Base-by-base conservation (phyloP, 2,113 vertebrate genomes). In the Parotia lawesii region DNA sequence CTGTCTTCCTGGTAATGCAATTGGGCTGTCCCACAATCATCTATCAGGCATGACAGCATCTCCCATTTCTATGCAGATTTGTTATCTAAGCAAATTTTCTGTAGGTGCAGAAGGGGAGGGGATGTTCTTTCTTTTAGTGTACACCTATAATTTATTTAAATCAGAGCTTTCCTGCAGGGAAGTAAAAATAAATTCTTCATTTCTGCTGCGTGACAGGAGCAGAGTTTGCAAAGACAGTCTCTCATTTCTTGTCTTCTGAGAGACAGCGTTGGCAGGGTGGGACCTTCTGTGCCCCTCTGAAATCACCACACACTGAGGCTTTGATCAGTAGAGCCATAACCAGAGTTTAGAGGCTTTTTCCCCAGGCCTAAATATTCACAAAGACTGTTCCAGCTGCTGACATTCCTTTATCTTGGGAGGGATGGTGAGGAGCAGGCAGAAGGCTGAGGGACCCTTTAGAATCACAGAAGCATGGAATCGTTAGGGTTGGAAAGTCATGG, bases 61-160 rank as follows among this genome's bases (percentile, higher is more conserved):
- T 89, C 74, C 74, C 70, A 65, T 44, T 85, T 70, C 90, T 82
- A 80, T 92, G 90, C 78, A 94, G 86, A 92, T 96, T 90, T 89
- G 80, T 91, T 80, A 88, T 85, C 93, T 83, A 95, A 89, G 93
- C 48, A 85, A 88, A 83, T 94, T 93, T 95, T 51, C 35, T 28
- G 67, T 89, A 93, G 56, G 56, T 93, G 82, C 21, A 16, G 88
- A 37, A 93, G 51, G 7, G 72, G 64, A 90, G 79, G 71, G 42
- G 57, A 20, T 93, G 78, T 71, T 89, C 75, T 80, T 83, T 85
- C 67, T 83, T 87, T 91, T 42, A 56, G 57, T 75, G 69, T 72
- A 44, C 62, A 87, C 76, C 76, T 93, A 60, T 94, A 92, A 92
- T 96, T 95, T 95, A 91, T 91, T 93, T 94, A 91, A 64, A 67